Conservation (phyloP, 37 sponge, comb jelly and placozoan genomes). For the Ianthella basta region DNA sequence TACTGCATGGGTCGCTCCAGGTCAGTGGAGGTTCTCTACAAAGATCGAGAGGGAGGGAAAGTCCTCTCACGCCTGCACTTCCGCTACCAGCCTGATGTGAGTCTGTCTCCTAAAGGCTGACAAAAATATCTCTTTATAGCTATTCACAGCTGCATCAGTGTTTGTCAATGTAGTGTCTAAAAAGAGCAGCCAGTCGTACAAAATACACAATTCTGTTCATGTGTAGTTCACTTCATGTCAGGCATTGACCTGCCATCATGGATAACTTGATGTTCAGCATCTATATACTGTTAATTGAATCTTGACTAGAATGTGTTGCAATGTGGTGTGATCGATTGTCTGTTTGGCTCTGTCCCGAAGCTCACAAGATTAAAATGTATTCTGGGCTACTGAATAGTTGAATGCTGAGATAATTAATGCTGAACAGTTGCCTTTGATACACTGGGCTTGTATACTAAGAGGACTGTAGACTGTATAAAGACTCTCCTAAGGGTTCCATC, state of each 20-base stretch:
- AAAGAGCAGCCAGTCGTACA: too few relatives aligned
- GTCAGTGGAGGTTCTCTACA: conserved; percentile 56
- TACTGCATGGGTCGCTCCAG: conserved; percentile 43
- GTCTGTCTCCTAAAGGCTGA: not conserved
- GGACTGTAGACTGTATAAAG: not conserved
- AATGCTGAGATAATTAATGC: not conserved
- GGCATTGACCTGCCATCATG: too few relatives aligned
- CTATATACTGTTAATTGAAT: too few relatives aligned
- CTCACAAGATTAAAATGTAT: not conserved
- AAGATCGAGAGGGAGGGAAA: conserved; percentile 43
- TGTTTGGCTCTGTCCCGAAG: too few relatives aligned
- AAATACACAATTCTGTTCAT: too few relatives aligned
- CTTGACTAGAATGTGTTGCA: not conserved
- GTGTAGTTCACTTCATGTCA: too few relatives aligned
- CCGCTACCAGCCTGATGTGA: conserved; percentile 39
- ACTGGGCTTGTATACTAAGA: not conserved
- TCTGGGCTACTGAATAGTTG: not conserved
- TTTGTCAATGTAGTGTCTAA: too few relatives aligned
- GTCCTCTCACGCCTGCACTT: conserved; percentile 64
- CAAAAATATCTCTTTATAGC: too few relatives aligned
- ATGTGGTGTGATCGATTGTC: not conserved
- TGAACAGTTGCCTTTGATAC: too few relatives aligned
- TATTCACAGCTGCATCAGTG: too few relatives aligned
- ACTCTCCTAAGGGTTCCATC: too few relatives aligned
- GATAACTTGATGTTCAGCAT: too few relatives aligned